Evolutionary conservation across 2,797 vertebrate genomes (phyloP), one percentile per base, ranked within the genome.

Genomic region (Pseudochirops corinnae): DNA sequence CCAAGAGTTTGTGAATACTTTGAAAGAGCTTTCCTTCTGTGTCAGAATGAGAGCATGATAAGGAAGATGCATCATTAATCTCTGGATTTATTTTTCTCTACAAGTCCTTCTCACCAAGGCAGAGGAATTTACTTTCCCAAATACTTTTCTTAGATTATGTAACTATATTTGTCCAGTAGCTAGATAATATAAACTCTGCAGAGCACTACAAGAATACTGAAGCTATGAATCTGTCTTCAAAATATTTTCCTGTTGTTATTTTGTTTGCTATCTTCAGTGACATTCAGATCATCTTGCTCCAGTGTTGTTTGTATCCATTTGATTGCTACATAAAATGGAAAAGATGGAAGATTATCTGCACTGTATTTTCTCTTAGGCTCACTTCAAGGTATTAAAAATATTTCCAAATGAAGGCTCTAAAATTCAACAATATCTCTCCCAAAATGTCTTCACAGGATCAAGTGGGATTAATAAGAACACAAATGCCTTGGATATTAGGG

Each of bases 131-230:
- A 16, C 31, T 6, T 0, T 18, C 1, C 53, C 62, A 87, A 92
- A 90, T 91, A 90, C 92, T 92, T 14, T 3, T 46, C 95, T 52
- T 18, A 2, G 13, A 74, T 39, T 39, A 74, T 46, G 90, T 3
- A 46, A 92, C 4, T 55, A 1, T 93, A 56, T 60, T 26, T 0
- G 0, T 1, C 3, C 31, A 60, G 13, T 29, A 12, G n/a, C 74
- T 92, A 29, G 18, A 16, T 93, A 52, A 95, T 55, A 16, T 96
- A 56, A 90, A 96, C 93, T 92, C 12, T 94, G 39, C 28, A 97
- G 90, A 26, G 21, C 11, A n/a, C 14, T 82, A 52, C 90, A 95
- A 91, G n/a, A 93, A 56, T 74, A 92, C 24, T 52, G 50, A 95
- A 92, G 21, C 46, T 93, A 91, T 57, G 87, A 53, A 93, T 56